phyloP scores from a whole-genome alignment of 1,140 invertebrate genomes.

The Hylaeus anthracinus region DNA sequence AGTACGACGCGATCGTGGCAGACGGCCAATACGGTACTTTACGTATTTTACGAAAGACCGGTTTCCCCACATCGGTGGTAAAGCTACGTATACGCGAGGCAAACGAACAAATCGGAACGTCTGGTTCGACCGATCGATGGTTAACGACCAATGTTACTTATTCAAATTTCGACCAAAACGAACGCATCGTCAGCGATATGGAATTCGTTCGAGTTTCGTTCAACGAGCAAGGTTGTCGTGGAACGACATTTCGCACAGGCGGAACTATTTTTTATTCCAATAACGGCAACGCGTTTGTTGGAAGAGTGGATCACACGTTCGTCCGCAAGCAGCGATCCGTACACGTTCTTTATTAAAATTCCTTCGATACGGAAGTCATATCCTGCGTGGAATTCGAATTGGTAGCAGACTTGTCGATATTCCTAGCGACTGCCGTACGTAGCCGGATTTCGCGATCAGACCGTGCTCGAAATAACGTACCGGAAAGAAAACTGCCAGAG shows the following conservation, averaged over 20 bases:
- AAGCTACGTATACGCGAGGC: too few species aligned
- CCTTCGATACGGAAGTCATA: constrained; percentile 12
- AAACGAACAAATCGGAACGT: too few species aligned
- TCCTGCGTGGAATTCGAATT: constrained; percentile 29
- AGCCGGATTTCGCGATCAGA: constrained; percentile 24
- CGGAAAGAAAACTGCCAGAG: neutral
- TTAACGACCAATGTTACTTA: neutral
- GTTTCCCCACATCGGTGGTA: too few species aligned
- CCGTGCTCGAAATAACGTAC: constrained; percentile 6
- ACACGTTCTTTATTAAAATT: constrained; percentile 54
- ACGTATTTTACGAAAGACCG: too few species aligned
- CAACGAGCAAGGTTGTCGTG: neutral
- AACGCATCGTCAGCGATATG: neutral
- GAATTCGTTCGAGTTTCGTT: neutral
- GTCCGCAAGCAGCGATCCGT: neutral
- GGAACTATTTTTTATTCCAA: neutral
- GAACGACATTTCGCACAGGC: neutral
- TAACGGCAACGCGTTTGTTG: neutral
- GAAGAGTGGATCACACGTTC: neutral
- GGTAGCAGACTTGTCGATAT: constrained; percentile 13
- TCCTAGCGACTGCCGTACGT: neutral
- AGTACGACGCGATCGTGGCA: too few species aligned
- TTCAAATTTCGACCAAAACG: neutral
- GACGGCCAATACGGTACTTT: too few species aligned
- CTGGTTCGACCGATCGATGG: too few species aligned